Evolutionary conservation across 2,888 invertebrate species (phyloP).

Genomic region (Thumatha senex): DNA sequence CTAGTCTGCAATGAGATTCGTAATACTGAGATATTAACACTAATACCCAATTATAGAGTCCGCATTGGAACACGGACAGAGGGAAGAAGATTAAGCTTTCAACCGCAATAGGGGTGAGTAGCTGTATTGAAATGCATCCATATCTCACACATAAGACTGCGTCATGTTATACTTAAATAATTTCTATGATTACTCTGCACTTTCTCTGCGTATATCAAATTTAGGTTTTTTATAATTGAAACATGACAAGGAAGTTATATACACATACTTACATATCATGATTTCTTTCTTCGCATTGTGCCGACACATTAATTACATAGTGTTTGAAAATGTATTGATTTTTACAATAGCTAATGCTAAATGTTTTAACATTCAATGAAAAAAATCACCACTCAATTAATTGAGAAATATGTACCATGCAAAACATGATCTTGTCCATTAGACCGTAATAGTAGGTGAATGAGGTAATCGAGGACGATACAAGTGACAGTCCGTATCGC

Average conservation of each 20-base stretch:
- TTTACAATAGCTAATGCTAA: too few species aligned
- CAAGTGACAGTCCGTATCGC: too few species aligned
- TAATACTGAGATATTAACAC: constrained; percentile 62
- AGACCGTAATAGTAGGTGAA: neutral
- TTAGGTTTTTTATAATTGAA: constrained; percentile 17
- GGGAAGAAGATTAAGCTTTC: constrained; percentile 64
- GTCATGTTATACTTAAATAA: constrained; percentile 26
- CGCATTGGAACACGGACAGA: constrained; percentile 49
- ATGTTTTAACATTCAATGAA: too few species aligned
- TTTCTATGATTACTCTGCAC: constrained; percentile 23
- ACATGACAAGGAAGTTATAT: constrained; percentile 11
- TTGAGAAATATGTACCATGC: constrained; percentile 19
- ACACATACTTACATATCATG: constrained; percentile 8
- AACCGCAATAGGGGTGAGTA: constrained; percentile 39
- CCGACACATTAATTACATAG: constrained; percentile 27
- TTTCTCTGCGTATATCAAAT: constrained; percentile 22
- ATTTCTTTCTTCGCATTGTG: constrained; percentile 28
- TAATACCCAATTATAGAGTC: constrained; percentile 73
- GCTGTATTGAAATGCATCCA: constrained; percentile 26
- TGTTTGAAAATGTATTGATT: too few species aligned
- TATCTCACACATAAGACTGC: constrained; percentile 20
- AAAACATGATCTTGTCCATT: constrained; percentile 25
- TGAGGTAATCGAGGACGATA: too few species aligned
- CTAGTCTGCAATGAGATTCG: constrained; percentile 27
- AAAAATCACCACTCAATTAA: neutral